These are phyloP conservation scores for Lipophrys pholis DNA, from an alignment of 2,113 vertebrate genomes.

Conservation along the genomic window DNA sequence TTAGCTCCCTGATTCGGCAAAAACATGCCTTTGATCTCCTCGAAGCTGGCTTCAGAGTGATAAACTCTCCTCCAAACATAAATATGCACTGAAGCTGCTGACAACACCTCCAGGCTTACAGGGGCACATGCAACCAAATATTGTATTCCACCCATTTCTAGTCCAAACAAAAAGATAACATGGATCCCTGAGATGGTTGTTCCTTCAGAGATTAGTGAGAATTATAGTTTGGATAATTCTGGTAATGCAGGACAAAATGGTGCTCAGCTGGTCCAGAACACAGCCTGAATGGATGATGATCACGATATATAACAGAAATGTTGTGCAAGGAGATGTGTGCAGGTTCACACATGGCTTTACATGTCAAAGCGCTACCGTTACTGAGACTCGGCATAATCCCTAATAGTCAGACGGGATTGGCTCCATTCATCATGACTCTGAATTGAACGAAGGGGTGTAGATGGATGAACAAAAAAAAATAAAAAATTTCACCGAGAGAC, in stretches of 20 bases:
- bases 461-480: no score
- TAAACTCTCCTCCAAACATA: constrained; percentile 58
- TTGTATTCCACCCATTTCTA: constrained; percentile 33
- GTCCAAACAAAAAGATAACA: constrained; percentile 43
- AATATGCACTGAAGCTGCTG: constrained; percentile 51
- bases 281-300: constrained; percentile 14
- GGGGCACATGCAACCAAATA: constrained; percentile 23
- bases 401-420: no score
- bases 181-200: constrained; percentile 26
- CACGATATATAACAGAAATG: background rate
- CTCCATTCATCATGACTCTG: no score
- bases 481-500: no score
- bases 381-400: no score
- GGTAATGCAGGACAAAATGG: constrained; percentile 12
- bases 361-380: no score
- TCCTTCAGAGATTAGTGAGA: constrained; percentile 40
- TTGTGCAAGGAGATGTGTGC: no score
- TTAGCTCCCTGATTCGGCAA: constrained; percentile 59
- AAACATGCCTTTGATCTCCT: constrained; percentile 62
- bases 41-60: constrained; percentile 46
- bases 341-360: background rate
- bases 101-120: constrained; percentile 27
- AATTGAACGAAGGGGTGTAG: no score
- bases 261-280: constrained; percentile 16
- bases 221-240: constrained; percentile 7